Conservation (phyloP, 2,113 vertebrate species). For the Emydocephalus ijimae region DNA sequence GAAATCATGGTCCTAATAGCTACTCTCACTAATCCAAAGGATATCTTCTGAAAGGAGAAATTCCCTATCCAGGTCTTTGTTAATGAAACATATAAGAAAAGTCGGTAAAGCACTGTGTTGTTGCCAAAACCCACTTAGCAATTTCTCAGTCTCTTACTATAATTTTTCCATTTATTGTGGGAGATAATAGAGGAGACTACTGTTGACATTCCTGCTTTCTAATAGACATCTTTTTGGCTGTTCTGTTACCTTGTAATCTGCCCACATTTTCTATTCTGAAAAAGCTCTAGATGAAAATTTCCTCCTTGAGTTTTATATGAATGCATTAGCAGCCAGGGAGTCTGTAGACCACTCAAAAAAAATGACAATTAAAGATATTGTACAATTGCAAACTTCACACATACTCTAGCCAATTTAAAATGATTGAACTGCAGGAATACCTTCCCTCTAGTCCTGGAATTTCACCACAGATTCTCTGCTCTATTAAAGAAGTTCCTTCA, state of each 20-base stretch:
- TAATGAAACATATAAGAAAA: background rate
- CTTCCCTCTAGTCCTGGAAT: background rate
- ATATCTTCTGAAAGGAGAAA: background rate
- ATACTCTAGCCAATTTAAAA: background rate
- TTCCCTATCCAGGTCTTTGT: background rate
- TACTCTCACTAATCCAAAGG: background rate
- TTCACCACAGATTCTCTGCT: background rate
- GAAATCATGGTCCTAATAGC: conserved; percentile 13
- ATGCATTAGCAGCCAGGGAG: background rate
- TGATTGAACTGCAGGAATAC: background rate
- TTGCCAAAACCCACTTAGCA: background rate
- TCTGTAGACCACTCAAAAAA: background rate
- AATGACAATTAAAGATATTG: background rate
- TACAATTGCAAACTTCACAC: background rate
- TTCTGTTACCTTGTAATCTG: background rate
- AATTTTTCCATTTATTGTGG: background rate
- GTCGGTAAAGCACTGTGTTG: background rate
- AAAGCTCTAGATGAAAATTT: background rate
- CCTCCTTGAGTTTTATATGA: background rate
- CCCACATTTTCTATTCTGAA: background rate
- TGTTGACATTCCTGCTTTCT: background rate
- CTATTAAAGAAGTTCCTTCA: background rate
- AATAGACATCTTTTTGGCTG: background rate
- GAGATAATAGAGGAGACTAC: background rate
- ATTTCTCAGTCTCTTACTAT: background rate